Base-by-base conservation (phyloP, 1,140 invertebrate species). In the Bradysia coprophila region DNA sequence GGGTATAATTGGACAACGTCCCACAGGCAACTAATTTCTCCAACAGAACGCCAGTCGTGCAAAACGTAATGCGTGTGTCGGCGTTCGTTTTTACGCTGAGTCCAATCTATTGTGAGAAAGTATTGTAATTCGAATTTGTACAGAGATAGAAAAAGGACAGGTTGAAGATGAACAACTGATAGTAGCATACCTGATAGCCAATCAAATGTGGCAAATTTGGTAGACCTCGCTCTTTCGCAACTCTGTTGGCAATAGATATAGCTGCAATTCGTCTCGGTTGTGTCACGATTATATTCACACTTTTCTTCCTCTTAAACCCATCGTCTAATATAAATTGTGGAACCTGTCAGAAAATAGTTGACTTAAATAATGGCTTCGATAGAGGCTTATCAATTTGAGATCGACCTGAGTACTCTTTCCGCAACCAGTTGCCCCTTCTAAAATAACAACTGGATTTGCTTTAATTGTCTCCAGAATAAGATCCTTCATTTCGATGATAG, bases 181-280 rank as follows among this genome's bases (percentile, higher is more conserved):
- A n/a, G n/a, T n/a, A n/a, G n/a, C n/a, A n/a, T n/a, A n/a, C n/a
- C n/a, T n/a, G n/a, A n/a, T n/a, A n/a, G n/a, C n/a, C n/a, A n/a
- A n/a, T n/a, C n/a, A n/a, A n/a, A n/a, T n/a, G n/a, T n/a, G n/a
- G n/a, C n/a, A n/a, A n/a, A n/a, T n/a, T n/a, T n/a, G n/a, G n/a
- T n/a, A n/a, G n/a, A n/a, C n/a, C n/a, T 59, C 83, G 68, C 62
- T 94, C 87, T 33, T 67, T 56, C 39, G 86, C 78, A 15, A 94
- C 79, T 52, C 84, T 67, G 49, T 82, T 67, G 5, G 89, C 80
- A 16, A 93, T 70, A 43, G 80, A 81, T 15, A 92, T 75, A 2
- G 89, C 83, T 21, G 88, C 82, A 43, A 95, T 78, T 54, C 81
- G 70, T 11, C 89, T 67, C 0, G 90, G 90, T 54, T 94, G 84